A percentile compares a stretch with the other conserved stretches of the same genome.
Conservation (phyloP, 2,113 vertebrate species). For the Daubentonia madagascariensis region DNA sequence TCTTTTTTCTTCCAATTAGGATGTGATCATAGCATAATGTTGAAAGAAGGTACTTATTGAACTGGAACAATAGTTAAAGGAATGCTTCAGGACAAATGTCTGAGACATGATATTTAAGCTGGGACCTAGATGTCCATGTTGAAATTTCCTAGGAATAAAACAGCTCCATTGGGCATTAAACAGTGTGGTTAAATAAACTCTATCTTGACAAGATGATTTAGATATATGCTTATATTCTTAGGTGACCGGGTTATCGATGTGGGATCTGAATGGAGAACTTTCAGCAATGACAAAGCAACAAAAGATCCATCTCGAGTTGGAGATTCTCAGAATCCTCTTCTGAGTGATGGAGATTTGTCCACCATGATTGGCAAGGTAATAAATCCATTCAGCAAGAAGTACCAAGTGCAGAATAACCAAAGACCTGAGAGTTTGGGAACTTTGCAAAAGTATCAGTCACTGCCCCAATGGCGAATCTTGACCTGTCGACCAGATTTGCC, state of each 20-base stretch:
- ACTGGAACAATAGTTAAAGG: not conserved
- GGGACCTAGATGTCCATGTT: not conserved
- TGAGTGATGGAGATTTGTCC: slow-evolving; percentile 96
- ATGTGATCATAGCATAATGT: not conserved
- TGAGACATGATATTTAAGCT: not conserved
- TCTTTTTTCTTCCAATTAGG: not conserved
- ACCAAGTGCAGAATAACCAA: not conserved
- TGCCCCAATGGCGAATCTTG: not conserved
- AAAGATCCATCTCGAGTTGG: slow-evolving; percentile 99
- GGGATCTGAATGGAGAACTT: slow-evolving; percentile 99
- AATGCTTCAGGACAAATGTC: not conserved
- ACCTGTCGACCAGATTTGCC: not conserved
- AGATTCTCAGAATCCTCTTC: slow-evolving; percentile 96
- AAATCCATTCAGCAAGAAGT: not conserved
- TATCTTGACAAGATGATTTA: not conserved
- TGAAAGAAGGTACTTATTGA: not conserved
- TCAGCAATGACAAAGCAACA: slow-evolving; percentile 98
- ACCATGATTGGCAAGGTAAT: slow-evolving; percentile 98
- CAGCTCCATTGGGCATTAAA: not conserved
- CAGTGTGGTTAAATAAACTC: not conserved
- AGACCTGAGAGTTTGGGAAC: not conserved
- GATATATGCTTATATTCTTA: slow-evolving; percentile 74
- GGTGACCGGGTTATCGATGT: slow-evolving; percentile 98
- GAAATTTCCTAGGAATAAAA: not conserved
- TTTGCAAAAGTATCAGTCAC: not conserved